Percentiles rank a stretch among this genome's conserved stretches.
Evolutionary conservation across 2,113 vertebrate genomes (phyloP).

Genomic region (Origma solitaria): DNA sequence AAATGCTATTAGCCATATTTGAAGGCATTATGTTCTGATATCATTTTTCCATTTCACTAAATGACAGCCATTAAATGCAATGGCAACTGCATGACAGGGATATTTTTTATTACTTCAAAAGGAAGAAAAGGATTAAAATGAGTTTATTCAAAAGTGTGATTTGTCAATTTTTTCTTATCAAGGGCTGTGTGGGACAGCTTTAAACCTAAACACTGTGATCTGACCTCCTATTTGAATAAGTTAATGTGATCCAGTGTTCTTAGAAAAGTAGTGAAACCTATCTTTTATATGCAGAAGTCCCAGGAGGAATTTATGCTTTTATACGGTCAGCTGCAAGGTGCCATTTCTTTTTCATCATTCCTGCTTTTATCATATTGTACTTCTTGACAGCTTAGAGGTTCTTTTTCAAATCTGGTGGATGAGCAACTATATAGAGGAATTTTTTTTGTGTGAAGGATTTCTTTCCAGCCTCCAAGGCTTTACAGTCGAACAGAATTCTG

Average conservation of each 20-base stretch:
- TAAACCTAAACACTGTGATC: constrained; percentile 77
- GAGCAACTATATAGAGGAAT: constrained; percentile 10
- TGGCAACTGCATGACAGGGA: constrained; percentile 74
- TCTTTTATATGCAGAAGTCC: constrained; percentile 87
- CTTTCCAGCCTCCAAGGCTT: constrained; percentile 32
- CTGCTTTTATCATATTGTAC: constrained; percentile 80
- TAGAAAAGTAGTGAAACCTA: constrained; percentile 71
- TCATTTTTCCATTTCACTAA: constrained; percentile 76
- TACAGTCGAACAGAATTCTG: constrained; percentile 26
- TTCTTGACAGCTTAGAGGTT: constrained; percentile 83
- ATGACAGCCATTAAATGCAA: constrained; percentile 78
- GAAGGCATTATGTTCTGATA: constrained; percentile 73
- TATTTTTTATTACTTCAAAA: constrained; percentile 83
- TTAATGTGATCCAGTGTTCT: constrained; percentile 84
- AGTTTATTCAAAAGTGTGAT: constrained; percentile 85
- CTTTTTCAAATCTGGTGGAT: constrained; percentile 61
- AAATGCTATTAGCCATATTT: constrained; percentile 76
- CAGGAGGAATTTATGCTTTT: constrained; percentile 84
- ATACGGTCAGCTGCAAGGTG: constrained; percentile 85
- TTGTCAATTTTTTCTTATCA: constrained; percentile 77
- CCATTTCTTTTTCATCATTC: constrained; percentile 82
- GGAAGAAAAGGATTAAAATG: constrained; percentile 81
- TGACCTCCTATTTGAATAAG: constrained; percentile 90
- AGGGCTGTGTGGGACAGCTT: constrained; percentile 74
- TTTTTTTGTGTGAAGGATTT: constrained; percentile 47